Evolutionary conservation across 2,888 invertebrate species (phyloP).

Genomic region (Itoplectis maculator): DNA sequence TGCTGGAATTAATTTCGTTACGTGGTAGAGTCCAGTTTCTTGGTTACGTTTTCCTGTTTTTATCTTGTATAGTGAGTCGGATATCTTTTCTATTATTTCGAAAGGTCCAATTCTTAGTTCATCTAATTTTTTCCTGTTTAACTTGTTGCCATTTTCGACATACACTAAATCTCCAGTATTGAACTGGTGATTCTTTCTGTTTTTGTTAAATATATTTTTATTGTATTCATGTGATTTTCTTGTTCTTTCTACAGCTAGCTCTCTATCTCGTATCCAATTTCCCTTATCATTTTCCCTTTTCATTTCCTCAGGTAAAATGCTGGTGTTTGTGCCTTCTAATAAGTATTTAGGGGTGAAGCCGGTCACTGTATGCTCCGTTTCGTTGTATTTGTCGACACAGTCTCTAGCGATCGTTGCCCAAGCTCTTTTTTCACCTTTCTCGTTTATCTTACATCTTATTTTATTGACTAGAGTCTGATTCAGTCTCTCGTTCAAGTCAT

Average conservation of each 20-base stretch:
- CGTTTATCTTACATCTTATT: conserved; percentile 71
- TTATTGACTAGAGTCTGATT: conserved; percentile 71
- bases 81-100: conserved; percentile 69
- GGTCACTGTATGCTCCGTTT: conserved; percentile 71
- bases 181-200: conserved; percentile 71
- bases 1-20: conserved; percentile 46
- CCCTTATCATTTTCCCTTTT: conserved; percentile 52
- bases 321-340: conserved; percentile 68
- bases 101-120: conserved; percentile 72
- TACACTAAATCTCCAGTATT: conserved; percentile 75
- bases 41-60: conserved; percentile 60
- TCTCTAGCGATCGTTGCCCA: conserved; percentile 72
- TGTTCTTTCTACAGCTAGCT: conserved; percentile 70
- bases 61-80: conserved; percentile 69
- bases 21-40: conserved; percentile 52
- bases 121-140: conserved; percentile 76
- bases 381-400: conserved; percentile 72
- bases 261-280: conserved; percentile 66
- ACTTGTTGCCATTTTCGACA: conserved; percentile 75
- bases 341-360: conserved; percentile 70
- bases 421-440: conserved; percentile 52
- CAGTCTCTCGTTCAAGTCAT: conserved; percentile 70
- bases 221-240: conserved; percentile 73
- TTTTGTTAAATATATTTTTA: conserved; percentile 72
- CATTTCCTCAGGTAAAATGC: too few species aligned